Evolutionary conservation across 2,797 vertebrate species (phyloP).

Genomic region (Anableps anableps): DNA sequence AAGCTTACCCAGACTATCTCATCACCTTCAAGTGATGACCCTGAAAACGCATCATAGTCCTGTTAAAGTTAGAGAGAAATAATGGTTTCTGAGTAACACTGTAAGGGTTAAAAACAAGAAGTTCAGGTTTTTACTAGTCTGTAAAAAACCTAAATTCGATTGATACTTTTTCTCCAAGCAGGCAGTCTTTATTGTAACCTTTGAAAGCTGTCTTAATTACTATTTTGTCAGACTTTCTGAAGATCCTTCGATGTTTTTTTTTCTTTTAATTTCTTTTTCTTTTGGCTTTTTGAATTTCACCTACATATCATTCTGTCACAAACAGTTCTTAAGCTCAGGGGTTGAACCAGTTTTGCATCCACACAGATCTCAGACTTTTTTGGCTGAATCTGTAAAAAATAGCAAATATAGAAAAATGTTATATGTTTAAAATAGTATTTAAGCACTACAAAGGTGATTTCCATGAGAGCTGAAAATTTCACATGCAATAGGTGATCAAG

Average conservation of each 20-base stretch:
- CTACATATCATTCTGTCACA: too few species aligned
- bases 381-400: not conserved
- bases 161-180: not conserved
- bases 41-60: not conserved
- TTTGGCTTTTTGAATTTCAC: too few species aligned
- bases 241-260: not conserved
- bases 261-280: not conserved
- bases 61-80: not conserved
- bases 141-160: not conserved
- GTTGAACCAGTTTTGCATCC: too few species aligned
- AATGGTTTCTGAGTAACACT: not conserved
- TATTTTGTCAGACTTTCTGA: not conserved
- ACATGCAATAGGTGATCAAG: not conserved
- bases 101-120: not conserved
- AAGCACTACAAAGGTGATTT: too few species aligned
- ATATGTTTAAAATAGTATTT: too few species aligned
- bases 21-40: constrained; percentile 68
- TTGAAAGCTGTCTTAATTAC: not conserved
- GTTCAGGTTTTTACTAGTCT: not conserved
- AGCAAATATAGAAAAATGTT: not conserved
- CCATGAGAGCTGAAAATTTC: not conserved
- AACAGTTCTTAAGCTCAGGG: too few species aligned
- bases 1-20: constrained; percentile 76
- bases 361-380: not conserved
- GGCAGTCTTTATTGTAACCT: not conserved